Evolutionary conservation across 2,797 vertebrate species (phyloP), one percentile per base, ranked within the genome.

Genomic region (Arremon brunneinucha): DNA sequence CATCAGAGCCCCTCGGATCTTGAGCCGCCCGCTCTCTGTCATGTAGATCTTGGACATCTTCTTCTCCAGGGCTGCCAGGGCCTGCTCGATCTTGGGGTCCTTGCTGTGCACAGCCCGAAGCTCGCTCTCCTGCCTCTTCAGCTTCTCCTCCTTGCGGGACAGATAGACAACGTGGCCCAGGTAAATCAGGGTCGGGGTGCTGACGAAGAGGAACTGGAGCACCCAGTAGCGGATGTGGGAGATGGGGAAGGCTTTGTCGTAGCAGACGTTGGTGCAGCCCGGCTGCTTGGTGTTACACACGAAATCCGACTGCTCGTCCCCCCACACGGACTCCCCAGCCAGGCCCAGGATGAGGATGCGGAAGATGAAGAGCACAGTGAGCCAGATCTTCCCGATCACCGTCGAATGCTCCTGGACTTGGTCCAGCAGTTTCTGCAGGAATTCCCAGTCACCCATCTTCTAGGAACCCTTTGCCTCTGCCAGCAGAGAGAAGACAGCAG

Each of bases 161-260:
- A 99, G 97, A 35, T 98, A 98, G 34, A 98, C 96, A 46, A 98
- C 97, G 0, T 98, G 98, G 72, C 97, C 98, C 32, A 98, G 95
- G 96, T 98, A 98, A 89, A 98, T 60, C 44, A 98, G 95, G 44
- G 98, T 98, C 6, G 98, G 98, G 1, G 98, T 98, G 96, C 98
- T 98, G 94, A 98, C 98, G 2, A 98, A 99, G 62, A 99, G 98
- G 79, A 99, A 99, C 97, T 99, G 99, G 34, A 99, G 98, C 55
- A 99, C 98, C 99, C 99, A 99, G 95, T 99, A 99, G 83, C 99
- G 98, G 37, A 99, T 97, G 49, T 99, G 99, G 35, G 99, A 99
- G 97, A 99, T 99, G 92, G 99, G 99, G 97, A 99, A 99, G 46
- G 98, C 99, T 14, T 97, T 92, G 97, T 99, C 99, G 0, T 99